Base-by-base conservation (phyloP, 2,888 invertebrate species). In the Sylvicola cinctus region DNA sequence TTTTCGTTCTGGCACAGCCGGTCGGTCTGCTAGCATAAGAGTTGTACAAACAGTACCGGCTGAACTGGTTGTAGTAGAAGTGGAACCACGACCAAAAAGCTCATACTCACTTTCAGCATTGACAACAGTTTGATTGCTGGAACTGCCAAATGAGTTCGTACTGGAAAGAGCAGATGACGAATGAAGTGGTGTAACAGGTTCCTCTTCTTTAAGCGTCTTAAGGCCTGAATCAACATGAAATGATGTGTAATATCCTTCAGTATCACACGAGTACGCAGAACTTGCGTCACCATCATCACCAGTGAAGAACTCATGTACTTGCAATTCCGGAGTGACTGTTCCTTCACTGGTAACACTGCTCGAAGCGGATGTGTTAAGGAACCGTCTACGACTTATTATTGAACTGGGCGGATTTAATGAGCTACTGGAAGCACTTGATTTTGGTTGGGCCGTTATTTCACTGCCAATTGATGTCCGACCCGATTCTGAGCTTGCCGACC, bases 181-280 rank as follows among this genome's bases (percentile, higher is more conserved):
- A 50, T 77, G 77, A 49, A 80, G 52, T 2, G 81, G 78, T 16
- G 74, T 76, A 40, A 71, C 68, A 1, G 76, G 75, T 40, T 74
- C 66, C 44, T 75, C 75, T 55, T 85, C 84, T 49, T 80, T 75
- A 11, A 84, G 59, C 1, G 84, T 81, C 49, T 81, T 81, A 40
- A 95, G 57, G 0, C 93, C 93, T 36, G 88, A 88, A 56, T 95
- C 93, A 68, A 87, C 77, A 56, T 95, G 91, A 63, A 95, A 95
- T 14, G 91, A 91, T 1, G 95, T 95, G 54, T 90, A 95, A 55
- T 93, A 95, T 6, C 95, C 95, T 59, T 95, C 95, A 2, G 90
- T 90, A 51, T 95, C 95, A 50, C 91, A 85, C 3, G 91, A 91
- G 55, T 88, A 91, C 38, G 87, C 81, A 0, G 88, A 88, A 44